phyloP scores from a whole-genome alignment of 2,888 invertebrate genomes.

The Vesta saturnalis region DNA sequence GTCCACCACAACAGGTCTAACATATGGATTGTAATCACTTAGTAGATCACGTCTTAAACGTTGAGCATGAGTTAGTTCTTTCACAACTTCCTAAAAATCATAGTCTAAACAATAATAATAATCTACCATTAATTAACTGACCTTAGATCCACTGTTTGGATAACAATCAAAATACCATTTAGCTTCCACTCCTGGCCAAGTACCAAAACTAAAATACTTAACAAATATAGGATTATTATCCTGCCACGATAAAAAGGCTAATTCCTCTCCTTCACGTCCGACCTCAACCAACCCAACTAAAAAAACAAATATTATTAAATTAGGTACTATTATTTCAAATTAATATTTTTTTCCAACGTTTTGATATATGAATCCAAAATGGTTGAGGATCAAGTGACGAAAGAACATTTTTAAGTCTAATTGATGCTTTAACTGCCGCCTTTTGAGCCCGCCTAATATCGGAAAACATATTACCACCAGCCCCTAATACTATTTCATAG shows the following conservation, averaged over 20 bases:
- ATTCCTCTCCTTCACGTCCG: conserved; percentile 69
- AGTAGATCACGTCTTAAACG: conserved; percentile 66
- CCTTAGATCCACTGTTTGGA: conserved; percentile 52
- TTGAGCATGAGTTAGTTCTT: conserved; percentile 64
- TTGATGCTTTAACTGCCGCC: conserved; percentile 67
- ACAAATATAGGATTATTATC: conserved; percentile 71
- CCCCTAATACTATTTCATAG: conserved; percentile 79
- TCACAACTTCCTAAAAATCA: conserved; percentile 59
- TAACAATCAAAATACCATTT: conserved; percentile 77
- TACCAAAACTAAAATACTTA: conserved; percentile 74
- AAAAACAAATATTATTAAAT: conserved; percentile 8
- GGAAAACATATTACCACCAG: conserved; percentile 76
- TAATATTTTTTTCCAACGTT: conserved; percentile 59
- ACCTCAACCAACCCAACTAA: conserved; percentile 71
- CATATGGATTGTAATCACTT: conserved; percentile 62
- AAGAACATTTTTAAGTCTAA: conserved; percentile 66
- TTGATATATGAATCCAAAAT: conserved; percentile 72
- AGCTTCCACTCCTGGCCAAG: conserved; percentile 73
- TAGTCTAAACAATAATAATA: conserved; percentile 4
- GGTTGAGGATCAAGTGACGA: conserved; percentile 70
- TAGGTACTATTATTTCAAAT: not conserved
- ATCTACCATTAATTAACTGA: conserved; percentile 24
- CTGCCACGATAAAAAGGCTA: conserved; percentile 69
- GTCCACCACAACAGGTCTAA: conserved; percentile 53
- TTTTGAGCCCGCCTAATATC: conserved; percentile 71